Base-by-base conservation (phyloP, 2,797 vertebrate genomes). In the Denticeps clupeoides region DNA sequence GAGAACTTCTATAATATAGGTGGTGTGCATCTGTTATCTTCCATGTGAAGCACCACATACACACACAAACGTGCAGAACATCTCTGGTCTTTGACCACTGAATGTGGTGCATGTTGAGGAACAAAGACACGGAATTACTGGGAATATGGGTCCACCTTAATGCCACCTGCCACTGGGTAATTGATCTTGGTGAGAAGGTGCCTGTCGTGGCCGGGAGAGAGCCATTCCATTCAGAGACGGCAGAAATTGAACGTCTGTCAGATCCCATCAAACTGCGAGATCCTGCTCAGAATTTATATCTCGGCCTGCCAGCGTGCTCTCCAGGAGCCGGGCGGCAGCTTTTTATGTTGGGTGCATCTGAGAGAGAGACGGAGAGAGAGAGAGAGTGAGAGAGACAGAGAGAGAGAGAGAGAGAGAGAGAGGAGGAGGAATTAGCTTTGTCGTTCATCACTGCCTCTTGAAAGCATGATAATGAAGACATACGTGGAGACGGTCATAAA, bases 401-500 rank as follows among this genome's bases (percentile, higher is more conserved):
- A n/a, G n/a, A n/a, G n/a, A n/a, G n/a, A n/a, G n/a, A n/a, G n/a
- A n/a, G n/a, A n/a, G n/a, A 11, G 18, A 38, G 16, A 38, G 21
- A 25, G 29, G 29, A 28, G 8, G 13, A 51, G 38, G 60, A 51
- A 56, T 65, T 59, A 65, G 23, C 42, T 35, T 46, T 59, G 56
- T 47, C 51, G 40, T 55, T 52, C 47, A 48, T 60, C 41, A 60
- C 60, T 47, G 35, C 43, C n/a, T 7, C 41, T 37, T 53, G 49
- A 58, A 47, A 24, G 48, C 42, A 19, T 22, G 5, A 27, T 59
- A 53, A 63, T 50, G 28, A 52, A 58, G 51, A 63, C 41, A 32
- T 47, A 41, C 35, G 41, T n/a, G 32, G 49, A 49, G 46, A 56
- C 42, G 33, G 45, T 56, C 48, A 56, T 62, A 51, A 53, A 61